Percentiles rank a stretch among this genome's conserved stretches.
phyloP scores from a whole-genome alignment of 2,113 vertebrate genomes.

The Coracopsis vasa region DNA sequence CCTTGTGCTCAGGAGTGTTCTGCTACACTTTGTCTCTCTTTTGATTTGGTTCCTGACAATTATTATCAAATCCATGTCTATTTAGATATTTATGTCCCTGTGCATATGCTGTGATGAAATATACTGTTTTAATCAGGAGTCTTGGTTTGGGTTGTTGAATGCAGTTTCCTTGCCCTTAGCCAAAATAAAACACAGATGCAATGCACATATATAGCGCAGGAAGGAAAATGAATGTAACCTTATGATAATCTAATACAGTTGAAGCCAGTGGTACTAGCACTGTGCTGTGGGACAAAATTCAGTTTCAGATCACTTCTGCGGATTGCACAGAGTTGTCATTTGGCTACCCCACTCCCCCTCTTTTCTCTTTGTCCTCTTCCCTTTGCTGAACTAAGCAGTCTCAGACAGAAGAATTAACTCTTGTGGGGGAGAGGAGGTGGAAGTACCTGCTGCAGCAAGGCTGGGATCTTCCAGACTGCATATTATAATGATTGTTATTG shows the following conservation, averaged over 20 bases:
- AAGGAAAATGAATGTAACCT: neutral
- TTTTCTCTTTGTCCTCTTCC: neutral
- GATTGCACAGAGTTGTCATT: neutral
- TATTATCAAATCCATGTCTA: constrained; percentile 61
- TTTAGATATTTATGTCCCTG: constrained; percentile 56
- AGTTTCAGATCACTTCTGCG: neutral
- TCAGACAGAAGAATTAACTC: neutral
- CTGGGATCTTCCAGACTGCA: neutral
- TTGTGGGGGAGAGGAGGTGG: neutral
- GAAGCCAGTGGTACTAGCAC: neutral
- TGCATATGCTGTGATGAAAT: constrained; percentile 15
- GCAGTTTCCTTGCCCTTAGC: constrained; percentile 47
- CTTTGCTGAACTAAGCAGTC: neutral
- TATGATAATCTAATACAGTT: neutral
- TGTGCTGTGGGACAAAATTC: neutral
- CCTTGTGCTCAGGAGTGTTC: neutral
- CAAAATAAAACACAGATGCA: constrained; percentile 63
- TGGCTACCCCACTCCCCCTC: neutral
- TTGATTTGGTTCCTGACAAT: constrained; percentile 21
- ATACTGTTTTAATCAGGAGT: constrained; percentile 52
- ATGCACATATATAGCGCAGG: neutral
- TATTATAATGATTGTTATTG: neutral
- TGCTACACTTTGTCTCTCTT: neutral
- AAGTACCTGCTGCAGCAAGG: neutral
- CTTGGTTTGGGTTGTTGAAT: constrained; percentile 44